Base-by-base conservation (phyloP, 2,888 invertebrate species). In the Acheta domesticus region DNA sequence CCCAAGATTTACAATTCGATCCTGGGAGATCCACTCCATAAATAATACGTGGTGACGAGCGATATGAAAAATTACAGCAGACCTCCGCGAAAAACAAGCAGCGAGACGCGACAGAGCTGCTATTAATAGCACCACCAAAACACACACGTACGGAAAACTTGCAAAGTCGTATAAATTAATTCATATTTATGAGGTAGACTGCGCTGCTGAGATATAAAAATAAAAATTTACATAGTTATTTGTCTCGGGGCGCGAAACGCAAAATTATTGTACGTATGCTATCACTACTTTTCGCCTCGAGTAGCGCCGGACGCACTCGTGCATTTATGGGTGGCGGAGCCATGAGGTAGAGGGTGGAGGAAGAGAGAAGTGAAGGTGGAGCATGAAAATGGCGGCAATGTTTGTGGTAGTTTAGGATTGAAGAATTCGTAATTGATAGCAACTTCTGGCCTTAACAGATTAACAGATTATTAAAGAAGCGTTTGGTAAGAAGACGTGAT, bases 41-140 rank as follows among this genome's bases (percentile, higher is more conserved):
- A 62, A 62, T 62, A 62, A 62, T n/a, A 8, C 14, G 16, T 62
- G 16, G 14, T 62, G 62, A 62, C 62, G 62, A 62, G 62, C 62
- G 62, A 62, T 62, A 62, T 62, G 62, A 62, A 62, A 62, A 62
- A 62, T 62, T 62, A 62, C 62, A 62, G 62, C 62, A 62, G 62
- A 62, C 62, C 62, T 62, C n/a, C 62, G 62, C 62, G 62, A 62
- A 62, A 62, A 62, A 62, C 62, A 62, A 62, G 62, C 62, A 62
- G 62, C 62, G 16, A 62, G 62, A 62, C n/a, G 62, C 62, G 62
- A 62, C 62, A n/a, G 62, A 16, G 62, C 62, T n/a, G 62, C 62
- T 62, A 62, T 62, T 62, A 62, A 62, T 62, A 62, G 62, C 62
- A n/a, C n/a, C 14, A 14, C 62, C 62, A 62, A 62, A 62, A 62